Evolutionary conservation across 2,113 vertebrate genomes (phyloP).

Genomic region (Clarias macrocephalus): DNA sequence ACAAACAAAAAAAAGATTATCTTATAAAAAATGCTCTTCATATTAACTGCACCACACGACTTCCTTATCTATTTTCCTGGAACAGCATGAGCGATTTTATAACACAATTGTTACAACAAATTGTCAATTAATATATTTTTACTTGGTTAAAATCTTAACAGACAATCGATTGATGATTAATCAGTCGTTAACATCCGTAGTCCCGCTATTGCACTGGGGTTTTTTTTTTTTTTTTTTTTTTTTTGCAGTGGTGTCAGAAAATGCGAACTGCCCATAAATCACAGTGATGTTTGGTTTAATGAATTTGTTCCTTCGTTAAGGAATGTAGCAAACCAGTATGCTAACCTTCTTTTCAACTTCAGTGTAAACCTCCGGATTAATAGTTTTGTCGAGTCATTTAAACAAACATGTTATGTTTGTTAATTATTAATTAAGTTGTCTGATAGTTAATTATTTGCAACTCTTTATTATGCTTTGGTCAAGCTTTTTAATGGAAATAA

Average conservation of each 20-base stretch:
- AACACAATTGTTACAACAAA: no score
- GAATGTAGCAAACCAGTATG: neutral
- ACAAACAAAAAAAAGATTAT: no score
- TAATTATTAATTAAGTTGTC: neutral
- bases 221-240: neutral
- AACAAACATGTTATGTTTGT: neutral
- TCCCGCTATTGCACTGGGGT: neutral
- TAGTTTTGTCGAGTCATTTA: neutral
- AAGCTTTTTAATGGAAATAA: neutral
- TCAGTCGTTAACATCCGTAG: no score
- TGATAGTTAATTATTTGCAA: no score
- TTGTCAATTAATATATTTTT: no score
- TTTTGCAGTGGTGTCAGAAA: neutral
- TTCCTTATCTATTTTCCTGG: no score
- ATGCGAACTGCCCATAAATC: neutral
- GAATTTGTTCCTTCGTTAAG: neutral
- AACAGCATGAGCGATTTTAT: no score
- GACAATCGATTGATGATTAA: no score
- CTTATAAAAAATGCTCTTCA: no score
- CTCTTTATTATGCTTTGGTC: neutral
- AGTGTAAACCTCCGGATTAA: neutral
- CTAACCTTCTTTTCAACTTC: neutral
- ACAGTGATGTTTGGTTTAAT: neutral
- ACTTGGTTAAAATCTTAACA: no score
- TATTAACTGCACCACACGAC: no score